Percentiles rank a stretch among this genome's conserved stretches.
phyloP scores from a whole-genome alignment of 2,113 vertebrate genomes.

The Dermatemys mawii region DNA sequence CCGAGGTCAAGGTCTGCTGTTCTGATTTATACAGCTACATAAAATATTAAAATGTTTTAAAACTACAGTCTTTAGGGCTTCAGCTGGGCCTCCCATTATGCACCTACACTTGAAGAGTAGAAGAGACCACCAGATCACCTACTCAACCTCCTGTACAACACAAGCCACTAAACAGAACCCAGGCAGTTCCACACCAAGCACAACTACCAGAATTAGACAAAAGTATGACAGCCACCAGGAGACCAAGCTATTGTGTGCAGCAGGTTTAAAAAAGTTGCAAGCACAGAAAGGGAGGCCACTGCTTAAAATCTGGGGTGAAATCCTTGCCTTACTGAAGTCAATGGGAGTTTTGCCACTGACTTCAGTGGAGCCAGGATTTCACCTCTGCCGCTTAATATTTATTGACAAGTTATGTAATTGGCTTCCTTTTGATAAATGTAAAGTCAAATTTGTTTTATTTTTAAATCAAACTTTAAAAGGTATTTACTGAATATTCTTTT shows the following conservation, averaged over 20 bases:
- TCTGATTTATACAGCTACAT: not conserved
- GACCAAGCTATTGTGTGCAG: not conserved
- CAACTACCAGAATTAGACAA: not conserved
- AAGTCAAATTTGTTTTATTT: not conserved
- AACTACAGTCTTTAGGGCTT: not conserved
- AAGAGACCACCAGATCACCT: not conserved
- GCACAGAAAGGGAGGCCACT: not conserved
- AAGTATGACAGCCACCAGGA: not conserved
- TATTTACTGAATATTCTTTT: not conserved
- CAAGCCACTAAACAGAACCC: not conserved
- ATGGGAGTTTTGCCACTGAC: not conserved
- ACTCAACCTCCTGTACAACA: not conserved
- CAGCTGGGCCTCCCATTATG: not conserved
- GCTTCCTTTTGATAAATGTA: not conserved
- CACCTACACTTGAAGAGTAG: not conserved
- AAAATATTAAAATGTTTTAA: not conserved
- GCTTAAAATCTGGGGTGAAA: conserved; percentile 2
- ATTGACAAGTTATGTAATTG: not conserved
- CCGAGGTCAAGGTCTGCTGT: not conserved
- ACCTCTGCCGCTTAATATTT: not conserved
- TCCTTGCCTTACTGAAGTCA: not conserved
- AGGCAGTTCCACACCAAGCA: not conserved
- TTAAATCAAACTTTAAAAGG: conserved; percentile 1
- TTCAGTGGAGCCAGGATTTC: conserved; percentile 4
- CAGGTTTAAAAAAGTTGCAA: not conserved